Base-by-base conservation (phyloP, 2,888 invertebrate genomes). In the Xanthorhoe designata region DNA sequence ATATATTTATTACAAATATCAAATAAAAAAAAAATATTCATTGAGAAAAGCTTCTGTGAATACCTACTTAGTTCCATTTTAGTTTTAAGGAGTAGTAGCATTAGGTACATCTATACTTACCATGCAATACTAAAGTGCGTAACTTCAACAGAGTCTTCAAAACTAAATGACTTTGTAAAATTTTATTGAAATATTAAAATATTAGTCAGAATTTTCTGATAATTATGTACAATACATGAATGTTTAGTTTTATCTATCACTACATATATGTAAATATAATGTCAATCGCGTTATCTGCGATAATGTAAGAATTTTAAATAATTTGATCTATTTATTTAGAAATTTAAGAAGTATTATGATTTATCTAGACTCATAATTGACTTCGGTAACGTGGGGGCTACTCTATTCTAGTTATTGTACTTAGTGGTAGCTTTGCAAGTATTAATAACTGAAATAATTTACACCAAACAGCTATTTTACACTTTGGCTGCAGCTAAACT, bases 371-470 rank as follows among this genome's bases (percentile, higher is more conserved):
- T 82, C 82, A 74, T 90, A 91, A 91, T 91, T 91, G 91, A 91
- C 91, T 84, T 80, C 85, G 85, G 87, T 87, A 88, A 87, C 84
- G 70, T 77, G 80, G 24, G n/a, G 24, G 75, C 80, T 87, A 86
- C 73, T 78, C 78, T 87, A 87, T 75, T 66, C 86, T 90, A 89
- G 75, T 89, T 89, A 91, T 91, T 91, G 91, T 92, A 90, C 91
- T 91, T 87, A 87, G 74, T 81, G 82, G 84, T 87, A 88, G 82
- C 77, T 83, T 85, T 78, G 80, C 77, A 83, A 82, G 77, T 79
- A 77, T 79, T 77, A 79, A 72, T 68, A 70, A 75, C 71, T 73
- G 68, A 68, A 71, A 60, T 65, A 68, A 66, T 61, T 68, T 65
- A 70, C 64, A 76, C 70, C 63, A 61, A 71, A 71, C 73, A 69